These are phyloP conservation scores for Setophaga petechia DNA, from an alignment of 2,113 vertebrate species.

Conservation along the genomic window DNA sequence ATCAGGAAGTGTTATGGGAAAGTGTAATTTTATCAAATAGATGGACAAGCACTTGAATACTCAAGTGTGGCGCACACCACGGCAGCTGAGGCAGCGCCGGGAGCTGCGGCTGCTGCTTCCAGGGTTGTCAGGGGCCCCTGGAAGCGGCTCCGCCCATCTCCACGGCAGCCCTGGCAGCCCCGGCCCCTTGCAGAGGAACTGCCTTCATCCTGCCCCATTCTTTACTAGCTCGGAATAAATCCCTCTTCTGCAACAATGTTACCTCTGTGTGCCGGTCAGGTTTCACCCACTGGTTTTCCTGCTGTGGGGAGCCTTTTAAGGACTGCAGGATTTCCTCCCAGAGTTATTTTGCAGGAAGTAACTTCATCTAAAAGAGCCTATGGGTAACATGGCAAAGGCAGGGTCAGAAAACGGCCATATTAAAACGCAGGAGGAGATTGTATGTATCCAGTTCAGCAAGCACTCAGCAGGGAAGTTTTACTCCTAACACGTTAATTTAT, in stretches of 20 bases:
- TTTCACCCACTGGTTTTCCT: background rate
- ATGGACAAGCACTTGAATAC: background rate
- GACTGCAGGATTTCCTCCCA: background rate
- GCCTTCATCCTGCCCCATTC: background rate
- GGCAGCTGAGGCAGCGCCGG: background rate
- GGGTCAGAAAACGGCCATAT: background rate
- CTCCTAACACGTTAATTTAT: background rate
- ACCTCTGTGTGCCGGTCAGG: background rate
- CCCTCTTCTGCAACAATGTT: background rate
- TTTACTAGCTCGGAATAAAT: background rate
- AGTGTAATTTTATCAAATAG: background rate
- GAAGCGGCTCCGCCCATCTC: rapidly evolving
- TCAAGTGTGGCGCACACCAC: background rate
- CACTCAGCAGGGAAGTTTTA: background rate
- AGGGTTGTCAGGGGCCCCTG: too few relatives aligned
- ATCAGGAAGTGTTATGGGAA: background rate
- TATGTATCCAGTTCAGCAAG: background rate
- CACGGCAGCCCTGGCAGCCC: rapidly evolving
- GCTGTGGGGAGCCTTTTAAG: slow-evolving; percentile 39
- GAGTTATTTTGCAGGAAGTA: background rate
- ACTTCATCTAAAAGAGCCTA: background rate
- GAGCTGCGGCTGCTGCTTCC: background rate
- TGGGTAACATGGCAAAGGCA: background rate
- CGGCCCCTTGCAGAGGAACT: background rate
- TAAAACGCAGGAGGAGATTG: background rate